Conservation (phyloP, 2,113 vertebrate species). For the Tetraodon nigroviridis region DNA sequence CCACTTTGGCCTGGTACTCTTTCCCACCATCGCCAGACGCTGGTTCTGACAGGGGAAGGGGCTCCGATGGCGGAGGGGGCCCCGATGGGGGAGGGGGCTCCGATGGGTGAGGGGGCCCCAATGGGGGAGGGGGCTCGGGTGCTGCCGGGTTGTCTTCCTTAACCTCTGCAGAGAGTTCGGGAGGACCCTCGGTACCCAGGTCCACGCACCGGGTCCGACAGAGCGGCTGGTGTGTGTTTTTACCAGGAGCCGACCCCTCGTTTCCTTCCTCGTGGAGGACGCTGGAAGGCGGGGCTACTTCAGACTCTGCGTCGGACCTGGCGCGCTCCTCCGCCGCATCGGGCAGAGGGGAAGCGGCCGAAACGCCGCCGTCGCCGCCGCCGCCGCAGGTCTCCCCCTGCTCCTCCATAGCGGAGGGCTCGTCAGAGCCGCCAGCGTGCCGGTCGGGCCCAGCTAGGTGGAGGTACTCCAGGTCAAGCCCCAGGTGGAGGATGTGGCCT, state of each 20-base stretch:
- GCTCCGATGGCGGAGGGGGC: too few relatives aligned
- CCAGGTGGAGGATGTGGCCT: conserved; percentile 75
- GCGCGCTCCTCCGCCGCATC: conserved; percentile 78
- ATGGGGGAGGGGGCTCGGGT: conserved; percentile 1
- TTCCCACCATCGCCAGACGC: conserved; percentile 26
- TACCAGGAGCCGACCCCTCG: conserved; percentile 60
- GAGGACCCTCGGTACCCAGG: conserved; percentile 79
- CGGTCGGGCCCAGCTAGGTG: conserved; percentile 83
- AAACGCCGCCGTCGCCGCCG: conserved; percentile 69
- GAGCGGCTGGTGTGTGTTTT: conserved; percentile 80
- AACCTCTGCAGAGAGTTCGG: conserved; percentile 65
- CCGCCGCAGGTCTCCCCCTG: conserved; percentile 72
- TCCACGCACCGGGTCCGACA: conserved; percentile 87
- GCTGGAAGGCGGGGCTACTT: conserved; percentile 30
- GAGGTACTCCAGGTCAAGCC: conserved; percentile 79
- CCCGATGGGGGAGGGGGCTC: background rate
- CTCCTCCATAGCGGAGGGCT: conserved; percentile 81
- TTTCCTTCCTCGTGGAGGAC: conserved; percentile 52
- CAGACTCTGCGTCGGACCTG: conserved; percentile 78
- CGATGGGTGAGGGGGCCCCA: background rate
- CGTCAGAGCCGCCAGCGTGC: conserved; percentile 79
- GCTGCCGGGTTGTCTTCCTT: background rate
- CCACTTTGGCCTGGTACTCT: conserved; percentile 94
- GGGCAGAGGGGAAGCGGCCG: conserved; percentile 56
- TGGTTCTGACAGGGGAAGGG: background rate